Conservation (phyloP, 2,888 invertebrate species). For the Xanthorhoe spadicearia region DNA sequence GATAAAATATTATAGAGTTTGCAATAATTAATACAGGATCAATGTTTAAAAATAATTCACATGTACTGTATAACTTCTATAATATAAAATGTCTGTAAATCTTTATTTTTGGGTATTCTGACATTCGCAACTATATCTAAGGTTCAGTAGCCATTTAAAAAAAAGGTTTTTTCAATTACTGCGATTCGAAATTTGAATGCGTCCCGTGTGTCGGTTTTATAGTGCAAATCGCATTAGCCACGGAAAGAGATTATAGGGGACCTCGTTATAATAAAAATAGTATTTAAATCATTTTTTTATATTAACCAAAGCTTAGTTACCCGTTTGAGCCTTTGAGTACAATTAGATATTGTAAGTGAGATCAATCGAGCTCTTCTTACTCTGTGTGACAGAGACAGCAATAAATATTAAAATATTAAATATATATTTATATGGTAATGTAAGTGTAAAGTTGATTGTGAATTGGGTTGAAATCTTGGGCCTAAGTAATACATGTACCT, state of each 20-base stretch:
- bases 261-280: constrained; percentile 54
- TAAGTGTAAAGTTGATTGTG: constrained; percentile 47
- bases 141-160: not conserved
- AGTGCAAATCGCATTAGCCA: constrained; percentile 4
- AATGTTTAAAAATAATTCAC: too few species aligned
- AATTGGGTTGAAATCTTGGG: constrained; percentile 23
- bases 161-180: not conserved
- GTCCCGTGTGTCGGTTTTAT: constrained; percentile 10
- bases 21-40: too few species aligned
- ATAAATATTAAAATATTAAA: constrained; percentile 66
- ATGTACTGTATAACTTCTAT: too few species aligned
- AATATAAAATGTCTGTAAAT: too few species aligned
- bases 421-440: constrained; percentile 52
- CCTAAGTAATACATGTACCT: too few species aligned
- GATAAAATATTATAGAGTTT: not conserved
- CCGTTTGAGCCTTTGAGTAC: constrained; percentile 53
- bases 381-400: constrained; percentile 83
- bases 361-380: constrained; percentile 75
- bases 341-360: constrained; percentile 73
- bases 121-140: too few species aligned
- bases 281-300: constrained; percentile 49
- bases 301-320: constrained; percentile 59
- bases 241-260: constrained; percentile 53
- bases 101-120: too few species aligned
- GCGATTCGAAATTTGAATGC: too few species aligned